Evolutionary conservation across 1,140 invertebrate genomes (phyloP).

Genomic region (Dinoponera quadriceps): DNA sequence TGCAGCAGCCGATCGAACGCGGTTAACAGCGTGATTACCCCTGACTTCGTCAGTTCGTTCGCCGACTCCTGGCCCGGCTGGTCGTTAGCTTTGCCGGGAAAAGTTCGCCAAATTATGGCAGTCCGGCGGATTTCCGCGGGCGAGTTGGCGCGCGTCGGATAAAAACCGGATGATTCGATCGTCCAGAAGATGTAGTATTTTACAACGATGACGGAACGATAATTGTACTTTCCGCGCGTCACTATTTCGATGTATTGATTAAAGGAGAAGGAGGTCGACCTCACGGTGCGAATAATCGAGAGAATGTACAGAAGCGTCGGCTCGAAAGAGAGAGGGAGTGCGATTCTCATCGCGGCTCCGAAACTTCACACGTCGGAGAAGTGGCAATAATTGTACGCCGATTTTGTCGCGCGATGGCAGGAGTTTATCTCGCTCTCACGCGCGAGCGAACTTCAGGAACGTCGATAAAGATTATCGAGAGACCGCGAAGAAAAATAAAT

Average conservation of each 20-base stretch:
- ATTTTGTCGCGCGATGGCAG: neutral
- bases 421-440: constrained; percentile 11
- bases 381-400: constrained; percentile 23
- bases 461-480: constrained; percentile 27
- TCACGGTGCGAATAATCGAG: neutral
- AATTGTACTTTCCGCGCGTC: no score
- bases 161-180: neutral
- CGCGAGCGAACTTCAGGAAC: constrained; percentile 28
- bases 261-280: neutral
- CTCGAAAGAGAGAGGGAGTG: no score
- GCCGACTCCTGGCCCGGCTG: neutral
- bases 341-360: neutral
- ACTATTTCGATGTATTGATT: neutral
- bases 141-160: neutral
- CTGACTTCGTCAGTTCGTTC: constrained; percentile 21
- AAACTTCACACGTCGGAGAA: constrained; percentile 18
- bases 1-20: constrained; percentile 50
- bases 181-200: no score
- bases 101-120: neutral
- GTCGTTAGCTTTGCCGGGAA: neutral
- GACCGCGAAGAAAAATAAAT: neutral
- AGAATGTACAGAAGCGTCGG: no score
- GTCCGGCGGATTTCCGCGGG: neutral
- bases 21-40: neutral
- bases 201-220: no score